A percentile compares a stretch with the other conserved stretches of the same genome.
These are phyloP conservation scores for Pogonocherus hispidulus DNA, from an alignment of 2,888 invertebrate species.

Conservation along the genomic window DNA sequence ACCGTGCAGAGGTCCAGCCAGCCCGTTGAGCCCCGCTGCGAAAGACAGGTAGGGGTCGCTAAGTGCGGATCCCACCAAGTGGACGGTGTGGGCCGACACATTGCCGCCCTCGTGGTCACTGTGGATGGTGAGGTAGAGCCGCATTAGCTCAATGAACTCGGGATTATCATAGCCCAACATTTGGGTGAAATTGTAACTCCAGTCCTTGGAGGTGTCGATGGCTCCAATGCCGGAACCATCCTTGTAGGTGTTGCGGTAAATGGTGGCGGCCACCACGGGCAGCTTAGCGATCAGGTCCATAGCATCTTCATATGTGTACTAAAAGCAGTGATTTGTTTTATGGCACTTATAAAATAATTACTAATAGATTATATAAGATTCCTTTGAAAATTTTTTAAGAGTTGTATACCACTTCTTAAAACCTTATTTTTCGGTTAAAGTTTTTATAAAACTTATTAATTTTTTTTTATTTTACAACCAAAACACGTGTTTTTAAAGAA, in stretches of 20 bases:
- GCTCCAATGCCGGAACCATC: constrained; percentile 90
- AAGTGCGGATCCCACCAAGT: constrained; percentile 93
- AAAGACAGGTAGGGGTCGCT: constrained; percentile 95
- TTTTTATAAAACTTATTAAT: too few relatives aligned
- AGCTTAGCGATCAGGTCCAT: constrained; percentile 96
- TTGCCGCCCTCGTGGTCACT: constrained; percentile 98
- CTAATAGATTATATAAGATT: neutral
- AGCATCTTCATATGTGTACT: constrained; percentile 89
- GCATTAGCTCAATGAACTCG: constrained; percentile 90
- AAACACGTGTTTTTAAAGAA: too few relatives aligned
- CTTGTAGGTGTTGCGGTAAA: constrained; percentile 90
- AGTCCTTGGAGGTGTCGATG: constrained; percentile 91
- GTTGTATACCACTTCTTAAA: too few relatives aligned
- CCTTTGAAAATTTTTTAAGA: too few relatives aligned
- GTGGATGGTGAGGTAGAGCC: constrained; percentile 94
- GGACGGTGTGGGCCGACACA: constrained; percentile 95
- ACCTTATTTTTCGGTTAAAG: too few relatives aligned
- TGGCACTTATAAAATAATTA: neutral
- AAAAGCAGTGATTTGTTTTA: constrained; percentile 10
- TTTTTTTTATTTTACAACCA: too few relatives aligned
- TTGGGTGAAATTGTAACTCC: constrained; percentile 91
- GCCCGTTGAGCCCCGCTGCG: constrained; percentile 92
- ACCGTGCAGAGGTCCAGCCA: constrained; percentile 96
- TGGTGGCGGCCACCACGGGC: constrained; percentile 93
- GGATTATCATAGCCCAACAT: constrained; percentile 93